Evolutionary conservation across 2,888 invertebrate species (phyloP), one percentile per base, ranked within the genome.

Genomic region (Rugalucina vietnamica): DNA sequence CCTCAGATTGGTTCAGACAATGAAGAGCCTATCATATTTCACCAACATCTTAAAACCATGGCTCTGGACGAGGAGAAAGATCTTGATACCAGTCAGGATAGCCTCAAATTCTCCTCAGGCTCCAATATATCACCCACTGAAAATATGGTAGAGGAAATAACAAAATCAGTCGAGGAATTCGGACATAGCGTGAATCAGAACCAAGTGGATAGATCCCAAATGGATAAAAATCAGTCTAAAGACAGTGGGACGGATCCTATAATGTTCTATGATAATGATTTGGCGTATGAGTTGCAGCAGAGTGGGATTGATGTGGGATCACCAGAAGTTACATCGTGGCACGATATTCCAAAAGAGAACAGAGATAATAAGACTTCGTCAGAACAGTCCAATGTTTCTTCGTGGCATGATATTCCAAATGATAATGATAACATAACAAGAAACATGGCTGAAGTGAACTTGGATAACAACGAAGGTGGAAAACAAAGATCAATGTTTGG

Each of bases 1-100:
- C 8, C 43, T 90, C 90, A 92, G 93, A 92, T 90, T n/a, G 92
- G 92, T 54, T 93, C 93, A 2, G 93, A 93, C 36, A 89, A 88
- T 79, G 93, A 94, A 37, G 93, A 94, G 72, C 92, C 93, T 18
- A 85, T 91, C 1, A 91, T 93, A 72, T 92, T 93, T 73, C 93
- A 93, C 54, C 91, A 92, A 34, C 88, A 89, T 72, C 79, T 92
- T 36, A 92, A 91, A 80, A 81, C 87, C 2, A 83, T 82, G 27
- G 54, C 81, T 5, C 84, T 88, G 79, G 92, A 93, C 72, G 92
- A 92, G 82, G 93, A 93, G 43, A 93, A 92, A 84, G 93, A 93
- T 74, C 79, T 93, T 14, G 93, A 93, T 82, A 92, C 93, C 8
- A 91, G 92, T 80, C 89, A 90, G 43, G 89, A 87, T 76, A 90